Base-by-base conservation (phyloP, 2,888 invertebrate genomes). In the Leptothorax acervorum region DNA sequence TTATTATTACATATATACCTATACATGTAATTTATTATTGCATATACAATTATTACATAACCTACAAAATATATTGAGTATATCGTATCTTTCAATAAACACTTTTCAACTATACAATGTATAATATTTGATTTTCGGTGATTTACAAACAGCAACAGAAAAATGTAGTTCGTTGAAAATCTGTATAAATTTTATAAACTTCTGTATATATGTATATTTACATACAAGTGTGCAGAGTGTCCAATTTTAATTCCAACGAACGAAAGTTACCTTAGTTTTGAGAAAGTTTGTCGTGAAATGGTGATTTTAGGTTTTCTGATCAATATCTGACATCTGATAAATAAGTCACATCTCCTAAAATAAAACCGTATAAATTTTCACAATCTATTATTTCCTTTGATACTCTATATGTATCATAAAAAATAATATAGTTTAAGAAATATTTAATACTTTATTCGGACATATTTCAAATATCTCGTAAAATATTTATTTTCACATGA, bases 21-120 rank as follows among this genome's bases (percentile, higher is more conserved):
- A 28, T 12, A 45, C 1, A 15, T 66, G 15, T 66, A 48, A 48
- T 68, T 68, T 68, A 66, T 68, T 48, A 31, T 31, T 68, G 31
- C 66, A 68, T 68, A 68, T 48, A 66, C 28, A 31, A 48, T 68
- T 15, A 66, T 45, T 68, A 68, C 31, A 68, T 48, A 51, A 48
- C 48, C 18, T 48, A 48, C 18, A 68, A 68, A 68, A 68, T 48
- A 68, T 51, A 68, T 45, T 23, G 15, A 23, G 8, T 65, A 65
- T 66, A 28, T 28, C 1, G 12, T 68, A 45, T 31, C 18, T 66
- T 68, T 68, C 5, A 2, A 65, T 23, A 12, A 42, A 23, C 11
- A 68, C 2, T 45, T 28, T 0, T 28, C 8, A 66, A 18, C 31
- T 68, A 11, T 48, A 66, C 12, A 66, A 66, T 31, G 28, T 68